phyloP scores from a whole-genome alignment of 2,888 invertebrate genomes.

The Pollenia griseotomentosa region DNA sequence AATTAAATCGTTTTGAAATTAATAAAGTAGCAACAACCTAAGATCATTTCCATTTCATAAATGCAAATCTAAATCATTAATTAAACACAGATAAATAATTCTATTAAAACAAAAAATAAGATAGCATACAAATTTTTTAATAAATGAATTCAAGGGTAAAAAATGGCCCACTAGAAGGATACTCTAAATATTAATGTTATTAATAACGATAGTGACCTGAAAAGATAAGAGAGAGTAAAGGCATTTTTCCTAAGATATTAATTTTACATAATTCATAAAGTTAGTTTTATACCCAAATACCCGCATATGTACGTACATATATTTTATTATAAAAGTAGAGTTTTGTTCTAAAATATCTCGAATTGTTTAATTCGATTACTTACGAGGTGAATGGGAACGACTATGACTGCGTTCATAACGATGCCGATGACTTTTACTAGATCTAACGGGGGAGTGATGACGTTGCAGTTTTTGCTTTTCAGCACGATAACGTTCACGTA shows the following conservation, averaged over 20 bases:
- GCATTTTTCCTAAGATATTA: background rate
- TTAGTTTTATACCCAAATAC: too few species aligned
- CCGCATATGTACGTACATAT: background rate
- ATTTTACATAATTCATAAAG: background rate
- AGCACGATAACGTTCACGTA: conserved; percentile 76
- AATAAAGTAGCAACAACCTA: background rate
- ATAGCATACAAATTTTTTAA: background rate
- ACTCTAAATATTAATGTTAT: conserved; percentile 24
- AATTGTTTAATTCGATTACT: conserved; percentile 59
- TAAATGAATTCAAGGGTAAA: conserved; percentile 16
- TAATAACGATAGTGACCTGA: conserved; percentile 77
- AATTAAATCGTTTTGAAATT: background rate
- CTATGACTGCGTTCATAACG: conserved; percentile 79
- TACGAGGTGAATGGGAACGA: conserved; percentile 80
- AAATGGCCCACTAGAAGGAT: background rate
- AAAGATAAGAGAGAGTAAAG: conserved; percentile 62
- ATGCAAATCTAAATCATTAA: conserved; percentile 33
- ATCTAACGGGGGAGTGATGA: conserved; percentile 77
- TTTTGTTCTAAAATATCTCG: background rate
- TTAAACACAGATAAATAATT: background rate
- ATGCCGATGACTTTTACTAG: conserved; percentile 73
- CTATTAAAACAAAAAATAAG: background rate
- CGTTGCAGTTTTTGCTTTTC: conserved; percentile 66
- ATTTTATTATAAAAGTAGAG: background rate
- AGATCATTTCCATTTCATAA: conserved; percentile 18